Conservation (phyloP, 2,797 vertebrate species). For the Chromis chromis region DNA sequence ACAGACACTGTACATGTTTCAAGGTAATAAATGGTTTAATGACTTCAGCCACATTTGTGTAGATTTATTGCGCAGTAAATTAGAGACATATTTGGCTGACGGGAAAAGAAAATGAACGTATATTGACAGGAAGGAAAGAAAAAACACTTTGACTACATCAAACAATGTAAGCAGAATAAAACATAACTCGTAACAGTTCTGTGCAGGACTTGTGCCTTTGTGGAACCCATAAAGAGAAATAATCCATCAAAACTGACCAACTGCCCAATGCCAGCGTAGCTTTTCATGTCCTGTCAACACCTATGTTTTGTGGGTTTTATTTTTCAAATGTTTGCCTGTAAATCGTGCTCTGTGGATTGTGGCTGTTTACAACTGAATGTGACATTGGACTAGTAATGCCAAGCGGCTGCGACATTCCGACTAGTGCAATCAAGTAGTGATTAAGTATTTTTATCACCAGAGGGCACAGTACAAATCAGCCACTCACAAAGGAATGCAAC, state of each 20-base stretch:
- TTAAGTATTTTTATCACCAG: constrained; percentile 64
- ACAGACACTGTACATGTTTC: constrained; percentile 52
- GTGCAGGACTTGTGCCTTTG: not conserved
- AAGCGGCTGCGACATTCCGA: constrained; percentile 53
- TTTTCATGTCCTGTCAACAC: constrained; percentile 38
- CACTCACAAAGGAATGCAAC: constrained; percentile 36
- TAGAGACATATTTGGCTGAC: constrained; percentile 12
- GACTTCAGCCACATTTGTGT: constrained; percentile 37
- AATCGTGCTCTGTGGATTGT: constrained; percentile 48
- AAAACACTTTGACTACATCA: not conserved
- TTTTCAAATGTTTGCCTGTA: constrained; percentile 61
- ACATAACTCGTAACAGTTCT: not conserved
- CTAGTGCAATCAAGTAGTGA: constrained; percentile 67
- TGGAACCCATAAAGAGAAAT: constrained; percentile 27
- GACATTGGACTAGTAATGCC: constrained; percentile 64
- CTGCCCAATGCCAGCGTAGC: not conserved
- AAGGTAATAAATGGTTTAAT: constrained; percentile 54
- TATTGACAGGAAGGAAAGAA: not conserved
- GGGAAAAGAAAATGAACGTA: not conserved
- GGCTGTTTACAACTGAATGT: constrained; percentile 60
- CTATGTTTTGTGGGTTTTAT: constrained; percentile 43
- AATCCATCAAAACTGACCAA: constrained; percentile 7
- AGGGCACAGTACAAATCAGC: constrained; percentile 57
- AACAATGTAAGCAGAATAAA: too few relatives aligned
- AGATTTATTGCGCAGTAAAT: constrained; percentile 47